phyloP scores from a whole-genome alignment of 1,140 invertebrate species.

The Hetaerina americana region DNA sequence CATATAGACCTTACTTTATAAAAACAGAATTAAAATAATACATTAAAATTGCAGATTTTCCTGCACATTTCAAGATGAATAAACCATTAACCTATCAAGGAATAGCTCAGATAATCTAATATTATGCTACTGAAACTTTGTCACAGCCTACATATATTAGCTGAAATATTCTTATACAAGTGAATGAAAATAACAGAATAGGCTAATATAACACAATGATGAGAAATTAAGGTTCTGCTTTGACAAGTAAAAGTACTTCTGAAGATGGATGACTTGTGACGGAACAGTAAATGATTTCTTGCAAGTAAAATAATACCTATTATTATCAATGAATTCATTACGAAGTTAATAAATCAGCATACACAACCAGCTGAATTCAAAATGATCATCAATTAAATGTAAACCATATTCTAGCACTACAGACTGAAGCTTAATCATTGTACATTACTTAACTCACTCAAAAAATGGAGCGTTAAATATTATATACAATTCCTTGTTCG shows the following conservation, averaged over 20 bases:
- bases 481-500: neutral
- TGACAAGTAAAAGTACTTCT: too few relatives aligned
- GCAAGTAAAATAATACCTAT: neutral
- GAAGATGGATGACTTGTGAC: too few relatives aligned
- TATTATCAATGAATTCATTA: neutral
- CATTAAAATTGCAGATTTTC: neutral
- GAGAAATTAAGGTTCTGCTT: too few relatives aligned
- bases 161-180: neutral
- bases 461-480: neutral
- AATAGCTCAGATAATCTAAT: neutral
- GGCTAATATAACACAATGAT: too few relatives aligned
- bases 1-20: neutral
- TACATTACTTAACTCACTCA: neutral
- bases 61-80: neutral
- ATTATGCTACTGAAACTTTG: neutral
- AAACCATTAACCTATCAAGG: neutral
- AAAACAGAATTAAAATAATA: neutral
- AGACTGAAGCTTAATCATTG: neutral
- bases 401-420: neutral
- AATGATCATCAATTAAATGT: neutral
- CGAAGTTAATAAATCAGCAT: neutral
- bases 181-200: too few relatives aligned
- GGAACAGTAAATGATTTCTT: neutral
- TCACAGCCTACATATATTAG: neutral
- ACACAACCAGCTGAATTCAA: neutral